phyloP scores from a whole-genome alignment of 2,113 vertebrate species.

The Odobenus rosmarus region DNA sequence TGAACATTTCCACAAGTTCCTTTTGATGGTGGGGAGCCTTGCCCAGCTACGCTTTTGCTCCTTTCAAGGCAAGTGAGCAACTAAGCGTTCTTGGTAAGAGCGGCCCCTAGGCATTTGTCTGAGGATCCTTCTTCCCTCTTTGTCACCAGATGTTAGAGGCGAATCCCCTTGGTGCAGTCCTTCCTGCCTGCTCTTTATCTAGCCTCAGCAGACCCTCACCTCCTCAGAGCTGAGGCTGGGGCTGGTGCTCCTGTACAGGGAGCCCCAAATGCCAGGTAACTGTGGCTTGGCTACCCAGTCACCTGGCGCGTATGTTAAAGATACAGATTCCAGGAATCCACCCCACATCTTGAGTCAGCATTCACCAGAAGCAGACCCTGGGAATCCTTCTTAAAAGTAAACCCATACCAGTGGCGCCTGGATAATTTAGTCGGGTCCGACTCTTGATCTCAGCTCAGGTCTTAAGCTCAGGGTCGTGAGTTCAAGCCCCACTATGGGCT shows the following conservation, averaged over 20 bases:
- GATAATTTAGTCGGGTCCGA: background rate
- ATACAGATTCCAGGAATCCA: background rate
- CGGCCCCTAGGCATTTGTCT: rapidly evolving
- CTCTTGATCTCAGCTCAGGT: background rate
- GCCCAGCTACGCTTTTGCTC: too few species aligned
- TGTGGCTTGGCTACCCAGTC: background rate
- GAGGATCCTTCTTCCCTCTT: background rate
- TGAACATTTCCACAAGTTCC: background rate
- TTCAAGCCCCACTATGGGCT: background rate
- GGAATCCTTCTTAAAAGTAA: background rate
- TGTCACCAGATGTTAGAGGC: background rate
- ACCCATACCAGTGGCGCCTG: rapidly evolving
- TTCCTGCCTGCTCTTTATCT: background rate
- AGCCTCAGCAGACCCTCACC: background rate
- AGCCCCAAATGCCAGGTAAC: background rate
- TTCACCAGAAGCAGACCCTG: background rate
- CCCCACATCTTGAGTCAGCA: too few species aligned
- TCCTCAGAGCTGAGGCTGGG: background rate
- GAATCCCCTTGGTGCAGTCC: background rate
- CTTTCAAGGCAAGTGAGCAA: background rate
- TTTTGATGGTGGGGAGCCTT: background rate
- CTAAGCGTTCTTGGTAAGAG: background rate
- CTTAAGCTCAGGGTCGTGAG: background rate
- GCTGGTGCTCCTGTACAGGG: background rate
- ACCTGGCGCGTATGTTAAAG: background rate